Base-by-base conservation (phyloP, 2,113 vertebrate genomes). In the Nipponia nippon region DNA sequence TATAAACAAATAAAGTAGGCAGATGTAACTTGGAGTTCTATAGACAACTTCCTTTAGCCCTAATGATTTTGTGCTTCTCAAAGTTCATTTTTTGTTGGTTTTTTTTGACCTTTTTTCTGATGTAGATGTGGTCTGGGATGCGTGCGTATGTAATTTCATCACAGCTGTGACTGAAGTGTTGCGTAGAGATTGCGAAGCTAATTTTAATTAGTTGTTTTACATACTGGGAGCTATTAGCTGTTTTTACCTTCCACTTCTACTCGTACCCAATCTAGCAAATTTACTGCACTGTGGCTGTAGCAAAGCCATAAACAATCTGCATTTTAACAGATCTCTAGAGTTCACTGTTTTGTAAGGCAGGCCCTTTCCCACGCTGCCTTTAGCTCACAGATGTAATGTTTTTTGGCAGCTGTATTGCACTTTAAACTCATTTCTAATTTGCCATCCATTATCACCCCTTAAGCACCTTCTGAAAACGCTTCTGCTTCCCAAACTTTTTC, bases 331-430 rank as follows among this genome's bases (percentile, higher is more conserved):
- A 61, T 65, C 56, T 82, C 50, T 36, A 7, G 63, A 36, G 70
- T 61, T 90, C 42, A 27, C 46, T 83, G 58, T 77, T 83, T 77
- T 81, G 72, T 62, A 50, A 89, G 72, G 59, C 69, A 78, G 42
- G 66, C 32, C 55, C 69, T 89, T 92, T 89, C 80, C 83, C 55
- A 38, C 6, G 3, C 42, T 89, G 83, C 47, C 49, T 17, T 50
- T 59, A 94, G 27, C 55, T 89, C 52, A 55, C 38, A 81, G 62
- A 67, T 76, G 38, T 71, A 27, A 71, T 79, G 55, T 3, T 53
- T 92, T 89, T 84, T 88, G 80, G 90, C 70, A 95, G 52, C 65
- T 87, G 55, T 71, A 61, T 27, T 94, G 55, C 72, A 89, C 91
- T 94, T 87, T 42, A 81, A 91, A 84, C 16, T 79, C 21, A 59